Conservation (phyloP, 2,888 invertebrate genomes). For the Ichneumon xanthorius region DNA sequence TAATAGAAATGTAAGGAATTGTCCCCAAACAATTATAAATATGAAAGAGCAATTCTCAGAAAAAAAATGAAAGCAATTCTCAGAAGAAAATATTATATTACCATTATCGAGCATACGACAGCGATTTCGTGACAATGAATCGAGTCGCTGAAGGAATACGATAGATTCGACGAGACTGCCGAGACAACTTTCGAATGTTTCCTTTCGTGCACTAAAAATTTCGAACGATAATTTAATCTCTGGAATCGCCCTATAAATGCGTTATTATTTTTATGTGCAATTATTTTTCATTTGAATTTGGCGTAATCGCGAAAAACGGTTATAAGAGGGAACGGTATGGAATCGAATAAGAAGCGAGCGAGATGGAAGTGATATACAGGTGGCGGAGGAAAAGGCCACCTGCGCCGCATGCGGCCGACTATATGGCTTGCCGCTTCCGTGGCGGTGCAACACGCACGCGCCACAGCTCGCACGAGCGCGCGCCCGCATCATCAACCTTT, state of each 20-base stretch:
- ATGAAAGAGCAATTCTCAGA: no score
- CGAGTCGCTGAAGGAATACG: no score
- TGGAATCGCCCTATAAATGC: not conserved
- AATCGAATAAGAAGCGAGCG: constrained; percentile 23
- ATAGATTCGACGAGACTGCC: no score
- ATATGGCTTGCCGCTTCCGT: constrained; percentile 59
- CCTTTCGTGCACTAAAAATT: no score
- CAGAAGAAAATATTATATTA: no score
- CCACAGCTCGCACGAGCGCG: constrained; percentile 63
- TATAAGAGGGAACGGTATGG: constrained; percentile 15
- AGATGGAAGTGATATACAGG: constrained; percentile 71
- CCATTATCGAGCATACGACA: no score
- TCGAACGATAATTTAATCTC: no score
- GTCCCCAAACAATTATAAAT: no score
- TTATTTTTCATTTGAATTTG: constrained; percentile 34
- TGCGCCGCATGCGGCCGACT: constrained; percentile 72
- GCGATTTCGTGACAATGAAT: no score
- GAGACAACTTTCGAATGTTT: no score
- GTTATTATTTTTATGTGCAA: not conserved
- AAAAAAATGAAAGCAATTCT: no score
- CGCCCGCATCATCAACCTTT: constrained; percentile 57
- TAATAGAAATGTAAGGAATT: no score
- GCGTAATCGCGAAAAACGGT: constrained; percentile 25
- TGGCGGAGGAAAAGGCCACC: constrained; percentile 78
- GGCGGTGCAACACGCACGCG: constrained; percentile 62